Base-by-base conservation (phyloP, 2,113 vertebrate species). In the Rhinopomastus cyanomelas region DNA sequence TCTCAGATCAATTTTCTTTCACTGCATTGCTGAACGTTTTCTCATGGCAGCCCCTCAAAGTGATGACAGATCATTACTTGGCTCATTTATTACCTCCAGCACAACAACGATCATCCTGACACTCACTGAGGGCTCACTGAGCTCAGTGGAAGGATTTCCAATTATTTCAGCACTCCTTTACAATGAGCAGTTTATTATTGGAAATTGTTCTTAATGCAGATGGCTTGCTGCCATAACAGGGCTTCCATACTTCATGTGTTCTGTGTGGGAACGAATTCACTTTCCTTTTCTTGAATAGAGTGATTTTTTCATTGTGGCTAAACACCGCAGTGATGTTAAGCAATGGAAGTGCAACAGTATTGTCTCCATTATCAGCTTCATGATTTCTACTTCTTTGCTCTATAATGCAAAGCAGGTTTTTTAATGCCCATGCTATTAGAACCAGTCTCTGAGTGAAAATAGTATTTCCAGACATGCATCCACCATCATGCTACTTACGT, bases 11-110 rank as follows among this genome's bases (percentile, higher is more conserved):
- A 18, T 78, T 69, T 83, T 66, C 21, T 66, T 61, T 69, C 26
- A 53, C 85, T 81, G 11, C 60, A 48, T 39, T 78, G 44, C 44
- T 67, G 25, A 75, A 65, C 8, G 61, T 83, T 17, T 6, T 89
- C 23, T 23, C 13, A 15, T 42, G 39, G 16, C 49, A 67, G 44
- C 71, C 39, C 67, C 60, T 85, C n/a, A 66, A 79, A 91, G 87
- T 37, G 16, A 74, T 59, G 48, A 71, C 67, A 84, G 46, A 84
- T 84, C 30, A 72, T 81, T 86, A 37, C 11, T n/a, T 23, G 18
- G 32, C 8, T 88, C 80, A 95, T 84, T 57, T 83, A 87, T 86
- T 89, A 23, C 51, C 76, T 81, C 15, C 53, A 81, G 52, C 16
- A 46, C 16, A 78, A 67, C 72, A 90, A 84, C 37, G 15, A 69